Conservation (phyloP, 2,888 invertebrate genomes). For the Nasonovia ribisnigri region DNA sequence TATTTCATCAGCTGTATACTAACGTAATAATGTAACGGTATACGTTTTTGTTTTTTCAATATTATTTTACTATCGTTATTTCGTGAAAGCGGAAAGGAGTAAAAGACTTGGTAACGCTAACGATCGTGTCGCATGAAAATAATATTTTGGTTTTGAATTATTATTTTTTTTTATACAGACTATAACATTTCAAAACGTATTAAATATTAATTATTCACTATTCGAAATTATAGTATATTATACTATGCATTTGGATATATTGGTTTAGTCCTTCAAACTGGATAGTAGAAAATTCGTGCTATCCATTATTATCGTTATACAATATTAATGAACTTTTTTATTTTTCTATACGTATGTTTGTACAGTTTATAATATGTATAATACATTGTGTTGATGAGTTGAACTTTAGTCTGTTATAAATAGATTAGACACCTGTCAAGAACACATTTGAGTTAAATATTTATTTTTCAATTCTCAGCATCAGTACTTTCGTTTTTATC, state of each 20-base stretch:
- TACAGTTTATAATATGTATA: background rate
- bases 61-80: background rate
- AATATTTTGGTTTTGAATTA: background rate
- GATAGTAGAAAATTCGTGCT: background rate
- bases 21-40: background rate
- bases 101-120: background rate
- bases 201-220: background rate
- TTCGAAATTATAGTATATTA: background rate
- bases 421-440: background rate
- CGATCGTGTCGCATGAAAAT: background rate
- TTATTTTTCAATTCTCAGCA: background rate
- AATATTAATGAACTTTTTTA: background rate
- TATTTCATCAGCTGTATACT: background rate
- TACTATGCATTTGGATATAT: background rate
- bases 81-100: background rate
- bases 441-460: conserved; percentile 11
- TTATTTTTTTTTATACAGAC: background rate
- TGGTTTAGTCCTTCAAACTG: background rate
- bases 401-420: background rate
- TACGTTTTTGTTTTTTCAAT: background rate
- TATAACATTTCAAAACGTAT: background rate
- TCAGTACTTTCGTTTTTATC: background rate
- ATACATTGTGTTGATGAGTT: background rate
- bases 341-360: background rate
- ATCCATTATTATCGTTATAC: background rate